Evolutionary conservation across 2,888 invertebrate species (phyloP), one percentile per base, ranked within the genome.

Genomic region (Diaprepes abbreviatus): DNA sequence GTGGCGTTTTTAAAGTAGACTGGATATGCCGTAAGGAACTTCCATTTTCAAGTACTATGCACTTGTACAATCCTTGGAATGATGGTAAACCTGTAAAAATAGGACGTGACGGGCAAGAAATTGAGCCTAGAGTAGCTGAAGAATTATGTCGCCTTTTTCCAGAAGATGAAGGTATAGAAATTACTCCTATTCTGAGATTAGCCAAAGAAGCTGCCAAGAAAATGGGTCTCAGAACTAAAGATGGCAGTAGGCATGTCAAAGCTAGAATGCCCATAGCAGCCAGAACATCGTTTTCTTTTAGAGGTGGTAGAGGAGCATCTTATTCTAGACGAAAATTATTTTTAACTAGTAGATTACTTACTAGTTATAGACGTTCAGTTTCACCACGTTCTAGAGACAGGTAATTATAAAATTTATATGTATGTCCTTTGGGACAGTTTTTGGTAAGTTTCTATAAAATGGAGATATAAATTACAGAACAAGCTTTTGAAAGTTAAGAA

Each of bases 11-110:
- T 83, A 93, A 94, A 86, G 91, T 98, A 6, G 97, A 98, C 83
- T 98, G 98, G 98, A 93, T 98, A 76, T 96, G 96, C 82, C 68
- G 69, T 19, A 73, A 73, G 79, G 98, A 98, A 83, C 86, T 98
- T 72, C 92, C 96, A 1, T 98, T 98, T 80, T 93, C 92, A 76
- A 93, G 93, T 80, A 97, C 97, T 1, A 89, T 93, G 77, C 97
- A 98, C 84, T 86, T 98, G 70, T 96, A 95, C 81, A 98, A 98
- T 86, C 93, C 96, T 3, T 98, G 97, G 97, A 98, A 98, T 87
- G 97, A 98, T 82, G 95, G 96, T 48, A 97, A 97, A 85, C 97
- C 97, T 66, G 98, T 98, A 0, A 98, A 98, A 88, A 98, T 98
- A 79, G 98, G 97, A n/a, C 89, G 98, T 73, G 98, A 98, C 87